phyloP scores from a whole-genome alignment of 1,140 invertebrate species.

The Tribolium castaneum region DNA sequence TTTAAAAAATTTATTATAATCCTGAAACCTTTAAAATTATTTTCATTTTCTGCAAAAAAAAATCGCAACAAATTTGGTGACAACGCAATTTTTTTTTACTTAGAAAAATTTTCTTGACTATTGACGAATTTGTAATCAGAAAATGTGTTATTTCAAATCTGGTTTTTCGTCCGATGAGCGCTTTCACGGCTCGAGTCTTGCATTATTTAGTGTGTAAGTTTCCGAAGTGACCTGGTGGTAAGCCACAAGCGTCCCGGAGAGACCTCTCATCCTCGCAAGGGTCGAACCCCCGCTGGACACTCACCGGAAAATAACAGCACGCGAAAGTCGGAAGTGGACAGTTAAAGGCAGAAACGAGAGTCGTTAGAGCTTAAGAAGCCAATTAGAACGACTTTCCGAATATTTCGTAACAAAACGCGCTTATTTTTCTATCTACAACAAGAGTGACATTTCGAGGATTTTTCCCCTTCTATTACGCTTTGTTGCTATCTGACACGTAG shows the following conservation, averaged over 20 bases:
- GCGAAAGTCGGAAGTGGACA: conserved; percentile 18
- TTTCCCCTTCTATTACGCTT: neutral
- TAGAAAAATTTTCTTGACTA: no score
- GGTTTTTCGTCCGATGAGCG: neutral
- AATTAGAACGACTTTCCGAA: conserved; percentile 22
- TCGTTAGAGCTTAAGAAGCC: conserved; percentile 26
- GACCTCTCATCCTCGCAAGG: conserved; percentile 1
- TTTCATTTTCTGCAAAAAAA: no score
- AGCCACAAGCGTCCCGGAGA: conserved; percentile 14
- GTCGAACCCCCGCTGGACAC: neutral
- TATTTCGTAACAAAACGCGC: neutral
- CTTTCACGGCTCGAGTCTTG: neutral
- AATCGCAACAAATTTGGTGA: no score
- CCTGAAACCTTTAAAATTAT: no score
- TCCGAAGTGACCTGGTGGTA: conserved; percentile 8
- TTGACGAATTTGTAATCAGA: no score
- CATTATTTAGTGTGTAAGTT: conserved; percentile 3
- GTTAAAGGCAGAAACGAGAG: conserved; percentile 22
- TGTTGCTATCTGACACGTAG: conserved; percentile 22
- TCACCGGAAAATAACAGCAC: conserved; percentile 25
- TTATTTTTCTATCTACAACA: neutral
- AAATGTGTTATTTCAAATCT: no score
- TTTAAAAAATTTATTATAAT: no score
- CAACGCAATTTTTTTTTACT: no score
- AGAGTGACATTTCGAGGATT: no score